Evolutionary conservation across 2,797 vertebrate genomes (phyloP), one percentile per base, ranked within the genome.

Genomic region (Taeniopygia guttata): DNA sequence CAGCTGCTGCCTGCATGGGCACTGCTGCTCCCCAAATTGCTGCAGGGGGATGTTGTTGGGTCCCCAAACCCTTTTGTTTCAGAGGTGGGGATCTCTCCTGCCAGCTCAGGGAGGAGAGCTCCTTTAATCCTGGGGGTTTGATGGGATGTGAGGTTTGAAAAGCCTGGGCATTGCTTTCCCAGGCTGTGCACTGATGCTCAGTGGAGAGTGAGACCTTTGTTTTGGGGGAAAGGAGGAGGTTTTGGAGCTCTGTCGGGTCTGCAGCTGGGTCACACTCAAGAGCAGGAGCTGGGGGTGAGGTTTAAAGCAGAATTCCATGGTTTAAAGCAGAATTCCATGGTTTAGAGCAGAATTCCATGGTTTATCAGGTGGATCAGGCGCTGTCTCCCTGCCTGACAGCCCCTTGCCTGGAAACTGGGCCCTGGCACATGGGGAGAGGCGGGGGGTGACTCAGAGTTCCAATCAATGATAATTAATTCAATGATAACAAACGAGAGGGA

Each of bases 401-500:
- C 87, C 78, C 93, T 84, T 3, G 43, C 78, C 62, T 86, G 92
- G 54, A 66, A 89, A 14, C n/a, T 7, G 18, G 69, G 77, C 76
- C 78, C 79, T 86, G 95, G 88, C 91, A 85, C 64, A 52, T 3
- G 49, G 46, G 84, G 34, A 67, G 91, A 81, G 92, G 84, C 18
- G 3, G 38, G 79, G 73, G 73, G 62, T 94, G 93, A 80, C 83
- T 95, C 95, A 95, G 91, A 94, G 93, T 90, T 93, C 91, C 93
- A 91, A 88, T 95, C 96, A 90, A 86, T 90, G 90, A 4, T 94
- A 93, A 96, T 96, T 93, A 96, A 95, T 91, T 94, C 91, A 94
- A 84, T 81, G 94, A 34, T 89, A 90, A 88, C 16, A 11, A 95
- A 93, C 25, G 85, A 84, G 68, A 84, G 56, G 34, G 66, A 42